Evolutionary conservation across 1,140 invertebrate genomes (phyloP), one percentile per base, ranked within the genome.

Genomic region (Portunus trituberculatus): DNA sequence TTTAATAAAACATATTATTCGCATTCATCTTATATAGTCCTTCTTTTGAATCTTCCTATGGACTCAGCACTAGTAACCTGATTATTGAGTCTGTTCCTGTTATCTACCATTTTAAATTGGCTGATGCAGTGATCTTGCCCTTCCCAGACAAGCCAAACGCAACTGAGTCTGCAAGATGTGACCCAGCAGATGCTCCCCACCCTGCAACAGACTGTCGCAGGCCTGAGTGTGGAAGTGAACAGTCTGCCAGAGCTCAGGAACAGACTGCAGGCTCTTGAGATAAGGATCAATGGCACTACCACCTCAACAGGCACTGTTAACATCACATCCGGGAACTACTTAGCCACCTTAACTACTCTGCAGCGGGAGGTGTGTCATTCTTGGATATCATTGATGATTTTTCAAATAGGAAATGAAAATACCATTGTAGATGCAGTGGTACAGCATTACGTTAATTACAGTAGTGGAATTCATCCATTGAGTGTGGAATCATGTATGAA

Each of bases 201-300:
- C 46, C 29, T 93, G 25, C 82, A 52, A 20, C 84, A 93, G 92
- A 52, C 12, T 8, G 0, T 93, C 1, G 83, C 46, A 0, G 45
- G 59, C 0, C 84, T 93, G 12, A 83, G 87, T 28, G 45, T 25
- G 10, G 92, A 52, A 29, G 45, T 93, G 28, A 28, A 46, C 83
- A 88, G 45, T 76, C 45, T 93, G n/a, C 92, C 92, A 8, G 10
- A 87, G 29, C 45, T 93, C 12, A 28, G 59, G 84, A 59, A 84
- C 84, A 28, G 92, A 39, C 4, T 93, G 32, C n/a, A 86, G 84
- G 84, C 92, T 4, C 48, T 93, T 45, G 92, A 93, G 84, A 31
- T 12, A n/a, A 48, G 29, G 39, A 7, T 45, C 92, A 84, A 83
- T 39, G 7, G 25, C 32, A 88, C 46, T 28, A 29, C 8, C 76